Evolutionary conservation across 2,113 vertebrate genomes (phyloP).

Genomic region (Chaetodon trifascialis): DNA sequence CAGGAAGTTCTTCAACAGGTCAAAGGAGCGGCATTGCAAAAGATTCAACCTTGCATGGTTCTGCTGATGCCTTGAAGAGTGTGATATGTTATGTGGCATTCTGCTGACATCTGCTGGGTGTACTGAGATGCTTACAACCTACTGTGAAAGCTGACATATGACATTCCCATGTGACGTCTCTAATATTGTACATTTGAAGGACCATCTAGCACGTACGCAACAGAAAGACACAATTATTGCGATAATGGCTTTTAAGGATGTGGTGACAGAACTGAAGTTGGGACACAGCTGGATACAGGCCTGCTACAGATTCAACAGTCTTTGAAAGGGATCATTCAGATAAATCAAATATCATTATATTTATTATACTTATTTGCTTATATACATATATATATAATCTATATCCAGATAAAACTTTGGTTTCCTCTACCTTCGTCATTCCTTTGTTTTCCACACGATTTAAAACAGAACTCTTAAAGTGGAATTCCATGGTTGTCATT

Average conservation of each 20-base stretch:
- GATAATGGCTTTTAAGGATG: background rate
- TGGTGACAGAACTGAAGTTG: background rate
- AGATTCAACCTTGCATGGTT: background rate
- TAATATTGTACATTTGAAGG: background rate
- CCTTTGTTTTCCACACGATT: background rate
- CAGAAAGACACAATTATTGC: background rate
- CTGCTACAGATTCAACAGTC: background rate
- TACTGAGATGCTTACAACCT: slow-evolving; percentile 60
- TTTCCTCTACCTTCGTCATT: background rate
- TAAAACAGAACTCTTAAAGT: background rate
- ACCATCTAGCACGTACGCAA: background rate
- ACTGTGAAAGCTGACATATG: background rate
- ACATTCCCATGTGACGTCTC: background rate
- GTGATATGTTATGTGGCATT: background rate
- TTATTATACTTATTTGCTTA: too few species aligned
- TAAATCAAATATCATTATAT: too few species aligned
- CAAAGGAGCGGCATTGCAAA: background rate
- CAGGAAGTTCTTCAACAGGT: background rate
- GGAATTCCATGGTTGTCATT: background rate
- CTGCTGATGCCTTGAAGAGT: background rate
- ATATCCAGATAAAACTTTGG: too few species aligned
- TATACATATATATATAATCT: too few species aligned
- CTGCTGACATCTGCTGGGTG: slow-evolving; percentile 87
- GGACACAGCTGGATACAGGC: background rate
- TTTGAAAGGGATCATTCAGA: too few species aligned